Conservation (phyloP, 2,113 vertebrate species). For the Archocentrus centrarchus region DNA sequence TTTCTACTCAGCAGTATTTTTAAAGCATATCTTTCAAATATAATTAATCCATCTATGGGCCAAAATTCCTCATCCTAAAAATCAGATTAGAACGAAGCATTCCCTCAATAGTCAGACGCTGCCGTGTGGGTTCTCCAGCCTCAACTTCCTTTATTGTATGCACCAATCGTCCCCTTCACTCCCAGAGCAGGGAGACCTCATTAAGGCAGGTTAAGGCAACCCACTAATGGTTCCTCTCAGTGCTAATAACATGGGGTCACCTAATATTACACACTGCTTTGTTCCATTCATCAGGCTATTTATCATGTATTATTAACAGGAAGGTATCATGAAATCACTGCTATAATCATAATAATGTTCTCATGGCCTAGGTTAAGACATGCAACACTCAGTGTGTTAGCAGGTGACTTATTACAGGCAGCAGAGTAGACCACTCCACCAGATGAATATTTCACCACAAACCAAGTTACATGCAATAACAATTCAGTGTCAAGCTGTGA, state of each 20-base stretch:
- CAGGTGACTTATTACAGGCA: slow-evolving; percentile 60
- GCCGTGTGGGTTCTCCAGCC: slow-evolving; percentile 29
- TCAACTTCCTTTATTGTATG: slow-evolving; percentile 52
- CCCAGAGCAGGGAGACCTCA: slow-evolving; percentile 78
- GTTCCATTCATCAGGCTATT: slow-evolving; percentile 74
- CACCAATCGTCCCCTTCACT: slow-evolving; percentile 63
- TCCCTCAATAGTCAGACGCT: neutral
- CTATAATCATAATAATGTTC: slow-evolving; percentile 67
- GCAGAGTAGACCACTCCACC: slow-evolving; percentile 19
- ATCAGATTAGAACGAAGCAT: slow-evolving; percentile 4
- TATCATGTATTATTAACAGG: slow-evolving; percentile 75
- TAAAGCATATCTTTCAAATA: neutral
- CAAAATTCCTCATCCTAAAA: slow-evolving; percentile 1
- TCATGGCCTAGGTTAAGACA: slow-evolving; percentile 59
- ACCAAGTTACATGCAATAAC: slow-evolving; percentile 40
- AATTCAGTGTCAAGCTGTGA: slow-evolving; percentile 58
- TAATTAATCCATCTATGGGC: neutral
- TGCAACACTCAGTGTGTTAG: slow-evolving; percentile 51
- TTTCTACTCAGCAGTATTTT: neutral
- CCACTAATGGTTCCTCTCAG: slow-evolving; percentile 79
- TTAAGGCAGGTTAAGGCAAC: slow-evolving; percentile 80
- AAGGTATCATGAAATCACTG: slow-evolving; percentile 63
- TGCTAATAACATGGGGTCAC: slow-evolving; percentile 78
- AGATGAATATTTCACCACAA: slow-evolving; percentile 57
- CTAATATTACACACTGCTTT: slow-evolving; percentile 78